Percentiles rank a stretch among this genome's conserved stretches.
Conservation (phyloP, 2,888 invertebrate genomes). For the Acrobasis suavella region DNA sequence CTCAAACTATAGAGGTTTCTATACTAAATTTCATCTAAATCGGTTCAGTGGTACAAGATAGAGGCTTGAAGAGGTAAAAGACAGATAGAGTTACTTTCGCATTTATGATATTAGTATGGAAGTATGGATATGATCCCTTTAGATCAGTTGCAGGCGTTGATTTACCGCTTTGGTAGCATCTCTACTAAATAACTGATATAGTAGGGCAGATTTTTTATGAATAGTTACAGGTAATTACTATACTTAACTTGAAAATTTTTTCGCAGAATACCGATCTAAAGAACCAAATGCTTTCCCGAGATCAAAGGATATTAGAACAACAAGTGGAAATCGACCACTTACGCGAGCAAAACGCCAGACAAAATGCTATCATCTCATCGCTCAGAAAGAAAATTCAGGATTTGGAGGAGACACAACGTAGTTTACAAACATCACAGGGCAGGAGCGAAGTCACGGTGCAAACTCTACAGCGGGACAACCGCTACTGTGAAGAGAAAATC, state of each 20-base stretch:
- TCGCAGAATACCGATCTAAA: conserved; percentile 87
- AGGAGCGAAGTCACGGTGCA: conserved; percentile 88
- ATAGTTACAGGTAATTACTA: background rate
- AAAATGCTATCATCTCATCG: conserved; percentile 90
- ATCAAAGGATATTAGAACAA: conserved; percentile 88
- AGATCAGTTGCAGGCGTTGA: too few relatives aligned
- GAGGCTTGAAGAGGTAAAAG: too few relatives aligned
- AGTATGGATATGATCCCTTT: too few relatives aligned
- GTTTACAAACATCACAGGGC: conserved; percentile 83
- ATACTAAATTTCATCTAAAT: too few relatives aligned
- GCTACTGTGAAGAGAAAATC: conserved; percentile 87
- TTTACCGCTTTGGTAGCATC: too few relatives aligned
- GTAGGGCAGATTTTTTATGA: too few relatives aligned
- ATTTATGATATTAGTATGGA: too few relatives aligned
- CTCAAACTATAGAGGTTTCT: too few relatives aligned
- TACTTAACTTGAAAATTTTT: conserved; percentile 1
- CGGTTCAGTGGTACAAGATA: too few relatives aligned
- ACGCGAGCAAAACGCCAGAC: conserved; percentile 91
- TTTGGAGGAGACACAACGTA: conserved; percentile 89
- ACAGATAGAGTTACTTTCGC: too few relatives aligned
- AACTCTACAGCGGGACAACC: conserved; percentile 88
- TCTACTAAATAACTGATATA: too few relatives aligned
- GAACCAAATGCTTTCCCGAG: conserved; percentile 86
- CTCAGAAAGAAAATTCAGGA: conserved; percentile 90
- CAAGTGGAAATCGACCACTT: conserved; percentile 91